A percentile compares a stretch with the other conserved stretches of the same genome.
Evolutionary conservation across 2,888 invertebrate genomes (phyloP).

Genomic region (Pachliopta kotzebuea): DNA sequence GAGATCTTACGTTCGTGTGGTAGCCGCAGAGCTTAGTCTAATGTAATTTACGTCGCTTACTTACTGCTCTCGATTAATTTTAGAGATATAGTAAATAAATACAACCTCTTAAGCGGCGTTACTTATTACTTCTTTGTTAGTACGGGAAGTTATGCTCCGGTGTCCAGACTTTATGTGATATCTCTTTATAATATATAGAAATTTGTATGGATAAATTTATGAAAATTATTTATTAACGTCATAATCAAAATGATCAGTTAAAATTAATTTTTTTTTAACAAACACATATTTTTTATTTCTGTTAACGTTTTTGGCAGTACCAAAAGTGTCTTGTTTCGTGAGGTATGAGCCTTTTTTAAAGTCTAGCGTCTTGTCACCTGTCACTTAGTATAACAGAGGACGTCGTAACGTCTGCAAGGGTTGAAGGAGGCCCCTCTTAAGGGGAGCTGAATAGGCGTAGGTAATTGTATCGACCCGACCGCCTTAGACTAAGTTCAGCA

Average conservation of each 20-base stretch:
- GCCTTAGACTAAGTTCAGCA: not conserved
- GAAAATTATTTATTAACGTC: no score
- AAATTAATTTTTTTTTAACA: no score
- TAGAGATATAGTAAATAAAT: slow-evolving; percentile 27
- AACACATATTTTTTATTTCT: not conserved
- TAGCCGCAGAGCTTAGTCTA: slow-evolving; percentile 35
- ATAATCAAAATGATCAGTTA: no score
- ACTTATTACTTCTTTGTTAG: slow-evolving; percentile 21
- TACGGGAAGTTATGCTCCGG: slow-evolving; percentile 13
- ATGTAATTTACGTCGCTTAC: slow-evolving; percentile 34
- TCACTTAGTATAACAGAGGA: slow-evolving; percentile 19
- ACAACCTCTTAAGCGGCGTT: slow-evolving; percentile 26
- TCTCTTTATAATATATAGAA: no score
- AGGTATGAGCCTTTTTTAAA: not conserved
- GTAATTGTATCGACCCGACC: slow-evolving; percentile 19
- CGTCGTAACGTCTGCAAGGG: slow-evolving; percentile 13
- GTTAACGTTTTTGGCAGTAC: not conserved
- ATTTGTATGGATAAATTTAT: no score
- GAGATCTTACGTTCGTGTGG: slow-evolving; percentile 40
- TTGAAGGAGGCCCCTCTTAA: slow-evolving; percentile 4
- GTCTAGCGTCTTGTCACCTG: slow-evolving; percentile 16
- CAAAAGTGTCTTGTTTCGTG: not conserved
- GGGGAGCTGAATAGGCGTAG: slow-evolving; percentile 12
- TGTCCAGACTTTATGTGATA: no score
- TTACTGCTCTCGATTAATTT: slow-evolving; percentile 34